These are phyloP conservation scores for Bradypodion ventrale DNA, from an alignment of 2,797 vertebrate genomes.

Conservation along the genomic window DNA sequence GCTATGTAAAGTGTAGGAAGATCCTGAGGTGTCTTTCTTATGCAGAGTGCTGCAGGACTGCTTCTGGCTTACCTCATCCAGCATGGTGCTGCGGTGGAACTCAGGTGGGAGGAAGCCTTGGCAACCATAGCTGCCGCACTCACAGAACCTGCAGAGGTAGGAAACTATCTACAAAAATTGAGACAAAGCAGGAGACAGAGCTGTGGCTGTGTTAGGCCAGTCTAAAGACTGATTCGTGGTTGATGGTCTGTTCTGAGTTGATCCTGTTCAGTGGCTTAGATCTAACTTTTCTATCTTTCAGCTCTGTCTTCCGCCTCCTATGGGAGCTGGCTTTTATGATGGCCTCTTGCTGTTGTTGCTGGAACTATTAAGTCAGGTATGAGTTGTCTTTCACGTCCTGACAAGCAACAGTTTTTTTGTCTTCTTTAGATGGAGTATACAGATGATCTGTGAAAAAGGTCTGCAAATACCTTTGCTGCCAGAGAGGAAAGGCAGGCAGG, in stretches of 20 bases:
- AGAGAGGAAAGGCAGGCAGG: not conserved
- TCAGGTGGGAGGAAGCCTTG: constrained; percentile 71
- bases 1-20: not conserved
- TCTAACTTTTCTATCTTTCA: constrained; percentile 57
- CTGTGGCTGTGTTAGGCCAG: not conserved
- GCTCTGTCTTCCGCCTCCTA: constrained; percentile 75
- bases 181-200: not conserved
- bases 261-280: not conserved
- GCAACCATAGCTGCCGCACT: constrained; percentile 68
- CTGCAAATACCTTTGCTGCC: not conserved
- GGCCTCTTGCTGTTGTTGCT: constrained; percentile 83
- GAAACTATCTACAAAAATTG: not conserved
- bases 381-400: not conserved
- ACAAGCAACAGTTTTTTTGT: not conserved
- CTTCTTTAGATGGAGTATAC: not conserved
- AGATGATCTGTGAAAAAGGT: not conserved
- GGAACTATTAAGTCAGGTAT: constrained; percentile 80
- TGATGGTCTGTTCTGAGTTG: too few species aligned
- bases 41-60: constrained; percentile 84
- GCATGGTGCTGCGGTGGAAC: constrained; percentile 70
- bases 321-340: constrained; percentile 84
- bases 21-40: constrained; percentile 33
- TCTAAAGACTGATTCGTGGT: not conserved
- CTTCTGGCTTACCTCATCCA: constrained; percentile 81
- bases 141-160: constrained; percentile 78